Evolutionary conservation across 2,113 vertebrate species (phyloP), one percentile per base, ranked within the genome.

Genomic region (Tinamus guttatus): DNA sequence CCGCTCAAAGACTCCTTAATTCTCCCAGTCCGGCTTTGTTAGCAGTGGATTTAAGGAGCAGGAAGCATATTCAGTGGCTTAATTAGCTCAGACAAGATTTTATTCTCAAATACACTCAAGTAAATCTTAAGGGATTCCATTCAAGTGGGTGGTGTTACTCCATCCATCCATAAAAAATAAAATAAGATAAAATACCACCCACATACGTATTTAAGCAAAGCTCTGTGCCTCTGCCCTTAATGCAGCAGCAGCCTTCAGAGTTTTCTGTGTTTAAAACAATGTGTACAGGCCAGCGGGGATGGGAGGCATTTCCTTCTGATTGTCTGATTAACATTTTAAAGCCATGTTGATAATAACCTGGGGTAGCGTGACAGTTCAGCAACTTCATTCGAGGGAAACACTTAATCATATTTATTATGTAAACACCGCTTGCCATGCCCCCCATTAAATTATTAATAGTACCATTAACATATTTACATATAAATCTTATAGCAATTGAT

Each of bases 351-450:
- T 97, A 97, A 97, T 97, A 97, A 97, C 95, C 90, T 95, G 90
- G 89, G 94, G 90, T 95, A 97, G 95, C 64, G 15, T 97, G 97
- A 97, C 96, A 96, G 95, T 97, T 97, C 97, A 96, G 96, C 96
- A 97, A 95, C 97, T 97, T 96, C 96, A 95, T 96, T 92, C 88
- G 75, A 96, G 95, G 95, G 96, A 97, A 97, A 97, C 97, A 95
- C 96, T 97, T 97, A 97, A 97, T 97, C 97, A 97, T 97, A 97
- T 97, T 97, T 97, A 97, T 97, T 97, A 97, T 97, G 96, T 97
- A 97, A 97, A 97, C 97, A 97, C 95, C 95, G 97, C 95, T 97
- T 97, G 96, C 92, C 96, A 87, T 97, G 97, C 92, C 96, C 97
- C 49, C 96, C 95, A 95, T 96, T 97, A 97, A 97, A 97, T 97